Evolutionary conservation across 2,888 invertebrate species (phyloP), one percentile per base, ranked within the genome.

Genomic region (Cremastinae sp.): DNA sequence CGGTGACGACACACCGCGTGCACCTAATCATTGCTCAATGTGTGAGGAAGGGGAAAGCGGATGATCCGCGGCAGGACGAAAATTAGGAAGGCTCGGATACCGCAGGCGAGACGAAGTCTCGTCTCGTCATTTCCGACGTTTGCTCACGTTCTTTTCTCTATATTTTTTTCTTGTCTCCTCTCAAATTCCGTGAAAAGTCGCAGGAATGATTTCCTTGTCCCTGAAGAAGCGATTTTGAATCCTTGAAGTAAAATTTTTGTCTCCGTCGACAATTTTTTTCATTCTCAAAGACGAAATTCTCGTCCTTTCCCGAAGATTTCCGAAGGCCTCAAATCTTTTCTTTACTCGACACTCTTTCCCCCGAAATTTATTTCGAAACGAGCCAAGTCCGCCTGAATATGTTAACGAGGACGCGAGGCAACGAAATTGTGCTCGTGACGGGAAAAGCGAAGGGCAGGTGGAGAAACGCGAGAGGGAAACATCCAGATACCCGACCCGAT

Each of bases 21-120:
- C 51, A 51, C 45, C 53, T 53, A 45, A 35, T 53, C 45, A 70
- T 70, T 70, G 70, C 70, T 70, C 70, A 70, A 70, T 55, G 37
- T 62, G 18, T 45, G 61, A 55, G 70, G 53, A 20, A 61, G 22
- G 37, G 20, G 9, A 47, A 39, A 51, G 20, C 28, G 41, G 51
- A 58, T 56, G 55, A 62, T 73, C 68, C 68, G 62, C n/a, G 22
- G 51, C 43, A 45, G 58, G 56, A 75, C 51, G 28, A 59, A 65
- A 39, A 61, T 61, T 28, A 45, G 14, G 22, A 47, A 37, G 45
- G 66, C 71, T 75, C 59, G 56, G 53, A 65, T 70, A 39, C 47
- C 55, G 10, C 16, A 16, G 35, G 49, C 43, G 45, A 39, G 47
- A 14, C 35, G 56, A 8, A 53, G 14, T 35, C 16, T 39, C 58